Evolutionary conservation across 2,113 vertebrate genomes (phyloP), one percentile per base, ranked within the genome.

Genomic region (Rhinolophus ferrumequinum): DNA sequence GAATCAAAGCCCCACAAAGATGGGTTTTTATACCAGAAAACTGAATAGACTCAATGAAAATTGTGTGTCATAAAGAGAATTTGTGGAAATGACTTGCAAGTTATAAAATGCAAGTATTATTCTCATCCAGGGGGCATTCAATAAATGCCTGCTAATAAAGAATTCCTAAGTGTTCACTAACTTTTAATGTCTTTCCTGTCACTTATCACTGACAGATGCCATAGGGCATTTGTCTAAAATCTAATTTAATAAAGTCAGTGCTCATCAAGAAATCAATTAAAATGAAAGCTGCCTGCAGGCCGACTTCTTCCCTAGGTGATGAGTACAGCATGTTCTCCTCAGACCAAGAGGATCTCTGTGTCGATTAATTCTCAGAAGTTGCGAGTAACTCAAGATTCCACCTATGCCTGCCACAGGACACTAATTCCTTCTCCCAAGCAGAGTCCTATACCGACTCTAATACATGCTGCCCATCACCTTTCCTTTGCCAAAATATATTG

Each of bases 251-350:
- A 97, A 85, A 93, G 77, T 91, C 88, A 93, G 72, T n/a, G 67
- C 41, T 96, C 80, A 97, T 90, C 76, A 90, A 89, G 75, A 95
- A 96, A 97, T 94, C 91, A 96, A 96, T 96, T 97, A 96, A 97
- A 97, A 96, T 83, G 52, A 83, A 97, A 95, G 94, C 82, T 93
- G 81, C 88, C 85, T 96, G 44, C 12, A 96, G 96, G 88, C 67
- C 6, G 0, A 85, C 70, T 77, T 70, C 52, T 66, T 88, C 77
- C 69, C 93, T 75, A 21, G 41, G 19, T 85, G 35, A 82, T 73
- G 47, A 66, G 21, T 19, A 56, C 10, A n/a, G 62, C 30, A 38
- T 52, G 41, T 79, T 95, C 93, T 95, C 81, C 67, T 85, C 56
- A 70, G 44, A 96, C 15, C 28, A 64, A 70, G 38, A 7, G 0